These are phyloP conservation scores for Crocuta crocuta DNA, from an alignment of 2,113 vertebrate genomes.

Conservation along the genomic window DNA sequence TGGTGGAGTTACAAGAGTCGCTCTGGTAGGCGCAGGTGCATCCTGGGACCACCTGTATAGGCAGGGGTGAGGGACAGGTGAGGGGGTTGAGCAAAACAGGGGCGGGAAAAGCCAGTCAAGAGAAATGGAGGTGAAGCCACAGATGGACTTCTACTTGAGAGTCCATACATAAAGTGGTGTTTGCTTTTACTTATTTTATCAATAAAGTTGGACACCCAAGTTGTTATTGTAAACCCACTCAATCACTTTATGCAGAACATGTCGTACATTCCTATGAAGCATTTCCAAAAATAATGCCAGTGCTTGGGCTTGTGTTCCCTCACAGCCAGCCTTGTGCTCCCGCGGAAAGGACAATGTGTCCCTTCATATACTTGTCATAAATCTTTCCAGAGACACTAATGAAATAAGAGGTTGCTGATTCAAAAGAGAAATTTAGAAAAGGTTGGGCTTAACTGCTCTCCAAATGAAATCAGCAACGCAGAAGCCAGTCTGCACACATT, in stretches of 20 bases:
- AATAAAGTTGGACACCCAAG: background rate
- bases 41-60: too few relatives aligned
- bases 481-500: background rate
- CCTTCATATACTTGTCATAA: background rate
- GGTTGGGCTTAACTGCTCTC: background rate
- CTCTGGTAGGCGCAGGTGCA: rapidly evolving
- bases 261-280: background rate
- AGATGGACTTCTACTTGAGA: background rate
- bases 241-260: background rate
- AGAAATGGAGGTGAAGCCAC: background rate
- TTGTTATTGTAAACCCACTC: background rate
- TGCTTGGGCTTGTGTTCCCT: background rate
- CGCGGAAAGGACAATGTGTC: background rate
- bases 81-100: rapidly evolving
- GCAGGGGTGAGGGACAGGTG: background rate
- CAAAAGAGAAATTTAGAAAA: background rate
- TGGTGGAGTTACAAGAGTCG: background rate
- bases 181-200: background rate
- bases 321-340: background rate
- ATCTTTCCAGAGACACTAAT: background rate
- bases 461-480: background rate
- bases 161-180: background rate
- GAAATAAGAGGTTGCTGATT: background rate
- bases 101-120: rapidly evolving
- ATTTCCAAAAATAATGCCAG: background rate